Evolutionary conservation across 2,797 vertebrate genomes (phyloP).

Genomic region (Takifugu rubripes): DNA sequence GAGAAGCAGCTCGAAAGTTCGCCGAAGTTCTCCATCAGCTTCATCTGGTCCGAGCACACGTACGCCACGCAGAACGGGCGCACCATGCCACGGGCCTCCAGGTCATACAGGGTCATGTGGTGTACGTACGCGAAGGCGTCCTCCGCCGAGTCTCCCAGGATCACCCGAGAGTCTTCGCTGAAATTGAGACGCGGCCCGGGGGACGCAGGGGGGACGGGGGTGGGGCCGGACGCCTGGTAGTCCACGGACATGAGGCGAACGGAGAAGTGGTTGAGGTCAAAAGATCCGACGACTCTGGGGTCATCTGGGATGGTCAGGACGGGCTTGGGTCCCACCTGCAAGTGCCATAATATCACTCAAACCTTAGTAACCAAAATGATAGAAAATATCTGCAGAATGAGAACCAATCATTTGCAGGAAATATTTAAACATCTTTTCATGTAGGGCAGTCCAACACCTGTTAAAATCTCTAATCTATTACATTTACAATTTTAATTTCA

Average conservation of each 20-base stretch:
- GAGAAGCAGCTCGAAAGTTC: conserved; percentile 86
- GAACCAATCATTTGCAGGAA: background rate
- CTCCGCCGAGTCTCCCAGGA: conserved; percentile 90
- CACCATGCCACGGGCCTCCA: conserved; percentile 93
- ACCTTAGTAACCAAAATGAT: background rate
- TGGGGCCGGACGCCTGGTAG: conserved; percentile 91
- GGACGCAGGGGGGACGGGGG: conserved; percentile 49
- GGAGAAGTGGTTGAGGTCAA: conserved; percentile 96
- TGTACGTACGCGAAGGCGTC: conserved; percentile 91
- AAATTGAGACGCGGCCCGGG: conserved; percentile 75
- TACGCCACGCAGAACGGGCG: conserved; percentile 97
- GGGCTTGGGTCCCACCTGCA: conserved; percentile 82
- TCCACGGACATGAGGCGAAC: conserved; percentile 98
- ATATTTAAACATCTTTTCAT: background rate
- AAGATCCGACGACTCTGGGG: conserved; percentile 80
- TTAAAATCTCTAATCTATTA: background rate
- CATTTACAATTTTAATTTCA: conserved; percentile 26
- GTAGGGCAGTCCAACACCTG: conserved; percentile 17
- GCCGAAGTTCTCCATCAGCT: conserved; percentile 89
- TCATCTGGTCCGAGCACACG: conserved; percentile 88
- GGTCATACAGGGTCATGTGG: conserved; percentile 90
- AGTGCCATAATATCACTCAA: background rate
- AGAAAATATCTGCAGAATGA: background rate
- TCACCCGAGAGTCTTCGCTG: conserved; percentile 91
- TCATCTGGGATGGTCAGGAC: conserved; percentile 89